Conservation (phyloP, 2,888 invertebrate genomes). For the Scaptomyza polygonia region DNA sequence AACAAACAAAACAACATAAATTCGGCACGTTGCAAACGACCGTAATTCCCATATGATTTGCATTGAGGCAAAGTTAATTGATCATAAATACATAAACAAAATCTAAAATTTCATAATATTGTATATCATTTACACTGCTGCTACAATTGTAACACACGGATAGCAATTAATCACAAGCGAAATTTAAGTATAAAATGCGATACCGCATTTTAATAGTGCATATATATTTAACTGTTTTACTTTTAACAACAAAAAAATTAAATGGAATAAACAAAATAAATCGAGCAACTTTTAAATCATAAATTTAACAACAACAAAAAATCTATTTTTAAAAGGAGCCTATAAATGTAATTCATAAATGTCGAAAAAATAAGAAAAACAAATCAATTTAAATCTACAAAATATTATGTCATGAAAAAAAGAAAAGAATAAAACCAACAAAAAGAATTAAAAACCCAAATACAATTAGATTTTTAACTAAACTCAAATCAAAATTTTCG, state of each 20-base stretch:
- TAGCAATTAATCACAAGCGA: slow-evolving; percentile 59
- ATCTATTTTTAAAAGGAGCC: slow-evolving; percentile 72
- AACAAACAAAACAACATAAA: slow-evolving; percentile 8
- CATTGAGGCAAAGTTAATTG: slow-evolving; percentile 54
- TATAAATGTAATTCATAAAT: slow-evolving; percentile 73
- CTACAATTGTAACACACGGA: slow-evolving; percentile 49
- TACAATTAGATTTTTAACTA: slow-evolving; percentile 10
- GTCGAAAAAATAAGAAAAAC: slow-evolving; percentile 54
- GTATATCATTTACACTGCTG: slow-evolving; percentile 75
- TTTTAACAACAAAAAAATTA: slow-evolving; percentile 49
- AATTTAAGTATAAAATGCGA: slow-evolving; percentile 58
- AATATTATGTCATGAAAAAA: slow-evolving; percentile 59
- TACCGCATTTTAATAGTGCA: slow-evolving; percentile 53
- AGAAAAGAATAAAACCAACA: slow-evolving; percentile 48
- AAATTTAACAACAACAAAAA: slow-evolving; percentile 43
- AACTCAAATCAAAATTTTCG: background rate
- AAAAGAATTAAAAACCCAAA: slow-evolving; percentile 64
- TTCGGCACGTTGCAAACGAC: slow-evolving; percentile 68
- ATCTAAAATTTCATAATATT: slow-evolving; percentile 50
- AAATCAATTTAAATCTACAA: slow-evolving; percentile 53
- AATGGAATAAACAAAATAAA: slow-evolving; percentile 33
- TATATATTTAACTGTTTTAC: slow-evolving; percentile 66
- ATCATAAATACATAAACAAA: slow-evolving; percentile 30
- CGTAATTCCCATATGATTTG: slow-evolving; percentile 65
- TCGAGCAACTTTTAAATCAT: slow-evolving; percentile 66